Evolutionary conservation across 1,140 invertebrate genomes (phyloP).

Genomic region (Lordiphosa collinella): DNA sequence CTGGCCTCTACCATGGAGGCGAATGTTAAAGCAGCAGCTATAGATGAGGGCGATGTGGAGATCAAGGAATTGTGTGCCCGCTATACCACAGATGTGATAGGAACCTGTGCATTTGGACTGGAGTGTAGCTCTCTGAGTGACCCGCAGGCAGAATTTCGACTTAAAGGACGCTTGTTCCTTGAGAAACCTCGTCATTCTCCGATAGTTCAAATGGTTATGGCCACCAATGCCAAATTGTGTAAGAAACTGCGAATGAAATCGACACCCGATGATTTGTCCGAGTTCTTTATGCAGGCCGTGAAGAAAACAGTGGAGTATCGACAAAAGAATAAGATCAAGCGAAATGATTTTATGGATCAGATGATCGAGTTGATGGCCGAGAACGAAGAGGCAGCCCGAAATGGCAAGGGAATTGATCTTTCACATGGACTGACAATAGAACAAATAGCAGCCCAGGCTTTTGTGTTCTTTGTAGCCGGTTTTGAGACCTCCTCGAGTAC

Average conservation of each 20-base stretch:
- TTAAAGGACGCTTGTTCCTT: slow-evolving; percentile 54
- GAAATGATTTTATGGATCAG: slow-evolving; percentile 79
- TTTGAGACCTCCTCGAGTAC: slow-evolving; percentile 77
- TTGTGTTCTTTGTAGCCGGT: slow-evolving; percentile 72
- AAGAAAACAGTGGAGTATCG: no score
- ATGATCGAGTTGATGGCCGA: slow-evolving; percentile 68
- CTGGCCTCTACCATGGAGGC: no score
- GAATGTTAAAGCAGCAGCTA: no score
- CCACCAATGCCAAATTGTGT: slow-evolving; percentile 42
- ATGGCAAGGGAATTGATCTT: slow-evolving; percentile 44
- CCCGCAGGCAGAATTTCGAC: slow-evolving; percentile 80
- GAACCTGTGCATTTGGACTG: slow-evolving; percentile 80
- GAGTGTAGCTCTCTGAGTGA: slow-evolving; percentile 80
- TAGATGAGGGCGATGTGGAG: no score
- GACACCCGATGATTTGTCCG: slow-evolving; percentile 53
- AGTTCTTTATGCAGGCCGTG: no score
- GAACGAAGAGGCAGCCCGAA: slow-evolving; percentile 26
- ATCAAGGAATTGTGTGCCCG: no score
- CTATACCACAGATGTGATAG: slow-evolving; percentile 84
- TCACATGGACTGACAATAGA: slow-evolving; percentile 46
- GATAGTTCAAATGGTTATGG: slow-evolving; percentile 30
- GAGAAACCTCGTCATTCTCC: slow-evolving; percentile 35
- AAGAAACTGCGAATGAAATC: slow-evolving; percentile 45
- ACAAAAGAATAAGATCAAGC: slow-evolving; percentile 60
- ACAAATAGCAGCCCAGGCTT: no score